phyloP scores from a whole-genome alignment of 2,113 vertebrate species.

The Pseudorhombus dupliciocellatus region DNA sequence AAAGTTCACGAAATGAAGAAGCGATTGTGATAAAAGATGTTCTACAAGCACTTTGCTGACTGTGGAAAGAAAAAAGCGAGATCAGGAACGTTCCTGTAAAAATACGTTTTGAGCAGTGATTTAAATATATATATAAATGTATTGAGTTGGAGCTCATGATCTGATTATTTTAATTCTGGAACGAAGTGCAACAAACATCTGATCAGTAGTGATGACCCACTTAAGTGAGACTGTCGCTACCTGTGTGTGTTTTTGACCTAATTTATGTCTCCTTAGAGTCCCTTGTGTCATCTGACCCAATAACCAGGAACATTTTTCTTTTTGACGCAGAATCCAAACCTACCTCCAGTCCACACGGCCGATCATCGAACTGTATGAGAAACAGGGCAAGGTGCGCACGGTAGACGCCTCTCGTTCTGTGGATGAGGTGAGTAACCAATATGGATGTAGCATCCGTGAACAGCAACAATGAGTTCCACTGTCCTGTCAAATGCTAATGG shows the following conservation, averaged over 20 bases:
- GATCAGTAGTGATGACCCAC: constrained; percentile 45
- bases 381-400: constrained; percentile 90
- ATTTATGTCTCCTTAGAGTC: constrained; percentile 50
- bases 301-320: constrained; percentile 47
- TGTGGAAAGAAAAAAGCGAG: too few species aligned
- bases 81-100: neutral
- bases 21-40: too few species aligned
- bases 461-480: neutral
- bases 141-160: neutral
- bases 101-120: neutral
- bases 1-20: too few species aligned
- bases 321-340: constrained; percentile 89
- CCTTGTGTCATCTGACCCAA: constrained; percentile 49
- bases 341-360: constrained; percentile 94
- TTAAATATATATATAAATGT: neutral
- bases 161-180: neutral
- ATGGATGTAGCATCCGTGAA: neutral
- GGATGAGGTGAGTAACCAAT: constrained; percentile 85
- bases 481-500: too few species aligned
- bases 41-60: too few species aligned
- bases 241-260: constrained; percentile 58
- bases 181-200: constrained; percentile 4
- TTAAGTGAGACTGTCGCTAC: constrained; percentile 44
- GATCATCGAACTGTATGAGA: constrained; percentile 91
- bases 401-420: constrained; percentile 91